Conservation (phyloP, 2,797 vertebrate genomes). For the Notoglanidium macrostoma region DNA sequence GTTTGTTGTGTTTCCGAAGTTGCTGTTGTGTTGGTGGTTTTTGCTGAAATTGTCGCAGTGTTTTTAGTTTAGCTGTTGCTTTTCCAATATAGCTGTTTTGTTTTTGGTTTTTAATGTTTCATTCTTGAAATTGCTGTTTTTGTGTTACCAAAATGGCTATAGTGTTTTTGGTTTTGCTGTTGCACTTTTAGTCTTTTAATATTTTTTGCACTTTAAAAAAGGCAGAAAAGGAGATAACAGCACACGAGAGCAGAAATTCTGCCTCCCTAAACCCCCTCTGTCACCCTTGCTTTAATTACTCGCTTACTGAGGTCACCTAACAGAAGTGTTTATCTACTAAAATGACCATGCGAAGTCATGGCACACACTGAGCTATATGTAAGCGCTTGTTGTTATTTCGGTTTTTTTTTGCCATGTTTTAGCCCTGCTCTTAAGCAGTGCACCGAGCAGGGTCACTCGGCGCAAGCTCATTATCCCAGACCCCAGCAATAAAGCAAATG, state of each 20-base stretch:
- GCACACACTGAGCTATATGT: constrained; percentile 25
- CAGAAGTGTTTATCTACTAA: constrained; percentile 54
- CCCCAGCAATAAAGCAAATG: constrained; percentile 45
- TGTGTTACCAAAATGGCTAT: not conserved
- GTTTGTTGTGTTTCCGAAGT: not conserved
- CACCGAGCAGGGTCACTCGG: constrained; percentile 44
- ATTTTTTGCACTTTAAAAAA: not conserved
- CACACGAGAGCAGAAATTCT: not conserved
- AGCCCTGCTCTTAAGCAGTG: constrained; percentile 40
- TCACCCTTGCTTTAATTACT: constrained; percentile 53
- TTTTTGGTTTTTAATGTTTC: not conserved
- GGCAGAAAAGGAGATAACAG: not conserved
- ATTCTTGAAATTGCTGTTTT: not conserved
- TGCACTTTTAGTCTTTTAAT: not conserved
- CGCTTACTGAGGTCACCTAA: constrained; percentile 41
- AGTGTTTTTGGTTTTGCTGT: not conserved
- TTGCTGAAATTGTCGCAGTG: not conserved
- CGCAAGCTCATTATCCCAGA: constrained; percentile 58
- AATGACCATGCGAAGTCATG: constrained; percentile 40
- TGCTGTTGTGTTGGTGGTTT: not conserved
- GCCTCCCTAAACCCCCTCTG: not conserved
- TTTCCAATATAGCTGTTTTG: not conserved
- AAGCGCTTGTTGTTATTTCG: constrained; percentile 44
- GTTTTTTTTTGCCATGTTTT: constrained; percentile 22
- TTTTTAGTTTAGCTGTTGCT: not conserved